Evolutionary conservation across 1,140 invertebrate species (phyloP).

Genomic region (Portunus trituberculatus): DNA sequence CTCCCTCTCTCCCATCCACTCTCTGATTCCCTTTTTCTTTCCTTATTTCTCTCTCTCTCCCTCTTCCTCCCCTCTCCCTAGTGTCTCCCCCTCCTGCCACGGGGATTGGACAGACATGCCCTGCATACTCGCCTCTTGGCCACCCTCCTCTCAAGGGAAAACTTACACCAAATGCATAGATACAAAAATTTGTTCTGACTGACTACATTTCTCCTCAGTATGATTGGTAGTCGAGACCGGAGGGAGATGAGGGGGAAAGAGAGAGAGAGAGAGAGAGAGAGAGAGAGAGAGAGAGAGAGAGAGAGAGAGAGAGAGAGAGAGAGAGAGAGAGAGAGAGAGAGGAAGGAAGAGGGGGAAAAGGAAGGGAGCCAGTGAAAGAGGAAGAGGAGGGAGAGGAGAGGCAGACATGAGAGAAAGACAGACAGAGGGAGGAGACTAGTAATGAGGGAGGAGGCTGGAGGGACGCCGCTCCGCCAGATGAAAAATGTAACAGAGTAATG

Average conservation of each 20-base stretch:
- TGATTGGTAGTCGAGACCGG: constrained; percentile 29
- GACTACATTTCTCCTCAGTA: constrained; percentile 51
- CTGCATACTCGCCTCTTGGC: constrained; percentile 39
- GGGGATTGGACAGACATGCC: constrained; percentile 59
- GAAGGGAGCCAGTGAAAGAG: not conserved
- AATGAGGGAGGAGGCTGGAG: not conserved
- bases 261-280: too few relatives aligned
- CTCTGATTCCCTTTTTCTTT: not conserved
- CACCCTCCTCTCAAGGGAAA: constrained; percentile 45
- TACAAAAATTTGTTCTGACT: constrained; percentile 70
- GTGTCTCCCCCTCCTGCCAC: not conserved
- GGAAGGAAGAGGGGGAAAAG: not conserved
- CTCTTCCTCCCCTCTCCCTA: not conserved
- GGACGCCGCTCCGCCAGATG: not conserved
- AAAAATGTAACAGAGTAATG: not conserved
- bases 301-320: not conserved
- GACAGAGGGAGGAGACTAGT: not conserved
- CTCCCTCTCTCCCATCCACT: not conserved
- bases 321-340: too few relatives aligned
- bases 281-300: not conserved
- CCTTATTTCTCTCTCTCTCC: constrained; percentile 14
- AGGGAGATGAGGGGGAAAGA: not conserved
- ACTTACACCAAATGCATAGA: constrained; percentile 67
- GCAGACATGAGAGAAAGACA: not conserved
- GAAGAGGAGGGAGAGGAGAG: not conserved